Evolutionary conservation across 2,797 vertebrate species (phyloP), one percentile per base, ranked within the genome.

Genomic region (Lepus townsendii): DNA sequence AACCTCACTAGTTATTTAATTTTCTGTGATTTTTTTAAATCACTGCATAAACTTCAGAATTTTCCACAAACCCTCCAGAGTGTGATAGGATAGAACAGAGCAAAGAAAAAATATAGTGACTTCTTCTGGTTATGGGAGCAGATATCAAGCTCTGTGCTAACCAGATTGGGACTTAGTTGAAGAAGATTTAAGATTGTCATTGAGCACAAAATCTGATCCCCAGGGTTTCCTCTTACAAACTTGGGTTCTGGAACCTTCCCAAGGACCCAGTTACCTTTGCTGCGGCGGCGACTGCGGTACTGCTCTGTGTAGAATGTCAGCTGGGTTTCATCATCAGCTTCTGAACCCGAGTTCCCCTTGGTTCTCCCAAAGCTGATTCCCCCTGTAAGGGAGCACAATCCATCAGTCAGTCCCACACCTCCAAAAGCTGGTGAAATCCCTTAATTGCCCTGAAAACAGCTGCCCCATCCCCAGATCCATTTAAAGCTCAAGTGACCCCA

Each of bases 251-350:
- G 92, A 88, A 32, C 22, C 2, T 85, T 68, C 77, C 80, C n/a
- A 5, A 27, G 22, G 65, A 12, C 3, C 0, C 0, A 0, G 0
- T 1, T 98, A 99, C 99, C 99, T 99, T 99, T 99, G 98, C 99
- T 99, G 83, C 99, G 98, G 17, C 99, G 97, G 16, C 99, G 98
- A 79, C 99, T 99, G 95, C 99, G 98, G 77, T 99, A 99, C 97
- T 99, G 99, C 96, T 99, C 99, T 0, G 99, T 99, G 98, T 99
- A 99, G 97, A 99, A 99, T 32, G 99, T 99, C 94, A 99, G 98
- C 94, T 99, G 99, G 24, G 98, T 99, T 97, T 99, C 99, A 2
- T 99, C 99, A 0, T 99, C 99, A 0, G 99, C 99, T 95, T 99
- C 99, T 0, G 99, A 99, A 73, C 99, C 99, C 0, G 99, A 99